Evolutionary conservation across 2,797 vertebrate genomes (phyloP), one percentile per base, ranked within the genome.

Genomic region (Chromis chromis): DNA sequence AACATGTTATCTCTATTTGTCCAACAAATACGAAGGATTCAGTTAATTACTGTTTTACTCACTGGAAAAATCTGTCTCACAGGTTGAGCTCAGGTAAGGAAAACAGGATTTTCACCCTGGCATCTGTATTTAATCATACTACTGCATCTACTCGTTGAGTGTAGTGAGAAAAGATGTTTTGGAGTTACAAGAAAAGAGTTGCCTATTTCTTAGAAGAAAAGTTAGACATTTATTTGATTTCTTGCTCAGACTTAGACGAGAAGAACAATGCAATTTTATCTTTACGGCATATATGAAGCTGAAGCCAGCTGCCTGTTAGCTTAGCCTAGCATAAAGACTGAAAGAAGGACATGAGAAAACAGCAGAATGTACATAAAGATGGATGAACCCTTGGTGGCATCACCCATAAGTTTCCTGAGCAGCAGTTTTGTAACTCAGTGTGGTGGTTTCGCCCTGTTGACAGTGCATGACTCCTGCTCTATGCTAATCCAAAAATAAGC

Each of bases 31-130:
- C 33, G 50, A 66, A 76, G 76, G 84, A 88, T 86, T 83, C 39
- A 53, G 46, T 17, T 79, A 89, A 92, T 85, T 55, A 82, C 64
- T 81, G 85, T 86, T 91, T 83, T 64, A 66, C 79, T 74, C 70
- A n/a, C 22, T 36, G 62, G 19, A 57, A 52, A 76, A 64, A 56
- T 56, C 31, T 65, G 28, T 67, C 56, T 80, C 25, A 60, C 55
- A 65, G 46, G 56, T 33, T 73, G 25, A 57, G 57, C 62, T 65
- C 54, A 62, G 48, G 13, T 39, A 22, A 57, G 61, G 61, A 76
- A 83, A 81, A 83, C 55, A 80, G 12, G 59, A 48, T 49, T 72
- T 63, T 65, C 4, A 31, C 13, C 9, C 5, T 14, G 17, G 28
- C 48, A 50, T 36, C 39, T 56, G 33, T 16, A 9, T 11, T 61